Percentiles rank a stretch among this genome's conserved stretches.
Conservation (phyloP, 2,888 invertebrate genomes). For the Ellobium chinense region DNA sequence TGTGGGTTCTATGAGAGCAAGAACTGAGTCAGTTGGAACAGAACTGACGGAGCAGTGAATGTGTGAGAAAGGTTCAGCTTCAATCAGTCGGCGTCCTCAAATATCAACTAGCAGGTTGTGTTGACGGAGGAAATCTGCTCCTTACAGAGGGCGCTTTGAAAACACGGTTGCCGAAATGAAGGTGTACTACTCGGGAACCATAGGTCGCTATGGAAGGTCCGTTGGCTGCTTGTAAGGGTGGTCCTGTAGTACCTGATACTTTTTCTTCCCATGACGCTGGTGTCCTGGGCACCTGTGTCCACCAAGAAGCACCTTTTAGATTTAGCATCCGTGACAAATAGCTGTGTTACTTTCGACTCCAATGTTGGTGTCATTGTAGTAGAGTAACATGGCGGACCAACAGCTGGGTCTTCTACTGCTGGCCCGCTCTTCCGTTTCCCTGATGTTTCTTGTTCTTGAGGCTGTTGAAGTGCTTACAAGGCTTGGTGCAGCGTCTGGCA, state of each 20-base stretch:
- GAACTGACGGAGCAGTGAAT: background rate
- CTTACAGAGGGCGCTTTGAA: slow-evolving; percentile 23
- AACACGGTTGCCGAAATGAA: background rate
- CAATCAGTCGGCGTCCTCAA: slow-evolving; percentile 13
- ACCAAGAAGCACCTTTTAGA: slow-evolving; percentile 6
- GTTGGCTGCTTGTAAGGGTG: slow-evolving; percentile 23
- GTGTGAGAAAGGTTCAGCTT: background rate
- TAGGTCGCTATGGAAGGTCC: slow-evolving; percentile 27
- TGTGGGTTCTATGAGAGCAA: background rate
- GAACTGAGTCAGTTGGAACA: background rate
- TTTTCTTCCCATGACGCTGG: slow-evolving; percentile 21
- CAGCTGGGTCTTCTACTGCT: background rate
- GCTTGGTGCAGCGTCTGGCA: slow-evolving; percentile 7
- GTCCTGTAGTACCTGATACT: background rate
- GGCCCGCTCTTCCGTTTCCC: slow-evolving; percentile 14
- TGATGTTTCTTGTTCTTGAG: slow-evolving; percentile 1
- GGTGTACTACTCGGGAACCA: background rate
- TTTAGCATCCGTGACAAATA: slow-evolving; percentile 16
- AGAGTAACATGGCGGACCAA: slow-evolving; percentile 6
- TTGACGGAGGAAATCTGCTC: slow-evolving; percentile 33
- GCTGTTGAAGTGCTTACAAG: slow-evolving; percentile 9
- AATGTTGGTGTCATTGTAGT: slow-evolving; percentile 1
- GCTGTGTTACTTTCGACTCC: background rate
- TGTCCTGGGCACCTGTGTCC: slow-evolving; percentile 6
- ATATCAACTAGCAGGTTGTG: slow-evolving; percentile 25